Conservation (phyloP, 2,888 invertebrate species). For the Ctena decussata region DNA sequence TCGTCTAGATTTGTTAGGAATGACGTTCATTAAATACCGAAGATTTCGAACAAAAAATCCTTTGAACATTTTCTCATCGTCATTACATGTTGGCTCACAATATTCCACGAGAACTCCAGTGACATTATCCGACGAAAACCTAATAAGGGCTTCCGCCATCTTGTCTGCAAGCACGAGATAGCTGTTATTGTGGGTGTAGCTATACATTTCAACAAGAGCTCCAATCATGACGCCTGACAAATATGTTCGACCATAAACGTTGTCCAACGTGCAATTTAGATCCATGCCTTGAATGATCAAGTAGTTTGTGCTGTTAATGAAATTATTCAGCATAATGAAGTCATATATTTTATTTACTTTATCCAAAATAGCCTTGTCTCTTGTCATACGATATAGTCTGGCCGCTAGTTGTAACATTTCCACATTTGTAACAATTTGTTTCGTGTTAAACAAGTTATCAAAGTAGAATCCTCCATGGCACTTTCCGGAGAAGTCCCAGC, state of each 20-base stretch:
- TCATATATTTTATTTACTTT: conserved; percentile 62
- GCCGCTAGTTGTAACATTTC: conserved; percentile 67
- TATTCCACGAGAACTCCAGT: conserved; percentile 69
- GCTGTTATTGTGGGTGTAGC: conserved; percentile 46
- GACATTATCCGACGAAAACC: conserved; percentile 50
- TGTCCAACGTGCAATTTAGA: conserved; percentile 52
- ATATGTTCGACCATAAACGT: conserved; percentile 67
- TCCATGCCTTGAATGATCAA: conserved; percentile 63
- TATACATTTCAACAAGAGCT: conserved; percentile 70
- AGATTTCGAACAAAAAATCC: conserved; percentile 71
- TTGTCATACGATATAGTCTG: conserved; percentile 65
- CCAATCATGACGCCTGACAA: conserved; percentile 68
- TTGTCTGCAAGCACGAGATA: conserved; percentile 66
- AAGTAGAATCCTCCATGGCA: conserved; percentile 75
- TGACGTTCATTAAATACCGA: conserved; percentile 67
- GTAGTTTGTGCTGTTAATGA: conserved; percentile 68
- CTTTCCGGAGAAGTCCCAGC: conserved; percentile 65
- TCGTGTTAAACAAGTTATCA: conserved; percentile 63
- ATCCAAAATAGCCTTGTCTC: conserved; percentile 42
- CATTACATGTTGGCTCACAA: conserved; percentile 69
- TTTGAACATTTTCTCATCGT: conserved; percentile 73
- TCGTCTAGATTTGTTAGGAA: conserved; percentile 42
- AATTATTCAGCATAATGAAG: conserved; percentile 63
- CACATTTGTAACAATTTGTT: conserved; percentile 73
- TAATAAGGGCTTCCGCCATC: conserved; percentile 64